Evolutionary conservation across 1,140 invertebrate species (phyloP).

Genomic region (Panagrolaimus sp.): DNA sequence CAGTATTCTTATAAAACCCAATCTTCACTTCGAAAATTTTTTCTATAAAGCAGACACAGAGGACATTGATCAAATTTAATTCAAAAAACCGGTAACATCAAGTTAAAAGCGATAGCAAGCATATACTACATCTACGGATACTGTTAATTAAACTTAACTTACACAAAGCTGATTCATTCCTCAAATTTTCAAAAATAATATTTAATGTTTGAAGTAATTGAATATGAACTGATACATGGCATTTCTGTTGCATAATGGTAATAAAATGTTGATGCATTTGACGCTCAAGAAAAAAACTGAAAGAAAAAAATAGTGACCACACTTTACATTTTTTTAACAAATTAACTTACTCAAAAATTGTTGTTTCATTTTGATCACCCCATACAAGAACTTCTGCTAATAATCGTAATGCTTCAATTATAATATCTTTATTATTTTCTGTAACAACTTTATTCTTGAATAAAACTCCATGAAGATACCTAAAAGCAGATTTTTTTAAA

Average conservation of each 20-base stretch:
- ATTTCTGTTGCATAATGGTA: constrained; percentile 92
- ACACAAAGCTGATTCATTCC: constrained; percentile 90
- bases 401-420: constrained; percentile 56
- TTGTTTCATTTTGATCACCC: constrained; percentile 99
- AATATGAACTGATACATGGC: constrained; percentile 91
- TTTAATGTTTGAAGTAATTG: constrained; percentile 95
- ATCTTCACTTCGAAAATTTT: no score
- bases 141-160: no score
- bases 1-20: no score
- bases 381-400: constrained; percentile 99
- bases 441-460: constrained; percentile 93
- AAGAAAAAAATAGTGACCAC: no score
- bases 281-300: constrained; percentile 94
- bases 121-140: no score
- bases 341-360: constrained; percentile 87
- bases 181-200: constrained; percentile 97
- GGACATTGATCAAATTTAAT: no score
- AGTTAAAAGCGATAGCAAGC: no score
- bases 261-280: constrained; percentile 98
- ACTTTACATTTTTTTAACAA: constrained; percentile 21
- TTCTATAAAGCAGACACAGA: no score
- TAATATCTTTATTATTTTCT: constrained; percentile 76
- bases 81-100: no score
- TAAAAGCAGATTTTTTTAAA: constrained; percentile 56
- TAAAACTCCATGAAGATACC: constrained; percentile 85